A percentile compares a stretch with the other conserved stretches of the same genome.
Conservation (phyloP, 2,888 invertebrate genomes). For the Ecdyonurus torrentis region DNA sequence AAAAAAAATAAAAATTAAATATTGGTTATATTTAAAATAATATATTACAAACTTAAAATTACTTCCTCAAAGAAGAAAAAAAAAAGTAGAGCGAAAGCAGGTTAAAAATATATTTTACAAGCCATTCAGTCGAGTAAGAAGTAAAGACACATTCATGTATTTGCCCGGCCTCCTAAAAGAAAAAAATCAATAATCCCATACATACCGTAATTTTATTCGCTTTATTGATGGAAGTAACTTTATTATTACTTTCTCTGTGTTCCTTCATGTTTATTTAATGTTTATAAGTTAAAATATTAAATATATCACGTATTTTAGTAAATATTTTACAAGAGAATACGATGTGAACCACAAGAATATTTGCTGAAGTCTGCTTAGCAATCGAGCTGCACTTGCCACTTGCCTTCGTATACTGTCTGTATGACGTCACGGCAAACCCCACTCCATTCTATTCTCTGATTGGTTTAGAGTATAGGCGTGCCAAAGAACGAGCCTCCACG, state of each 20-base stretch:
- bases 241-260: neutral
- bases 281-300: neutral
- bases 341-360: too few relatives aligned
- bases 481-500: neutral
- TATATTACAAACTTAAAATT: neutral
- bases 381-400: too few relatives aligned
- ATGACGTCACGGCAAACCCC: neutral
- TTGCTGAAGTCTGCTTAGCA: too few relatives aligned
- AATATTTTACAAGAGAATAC: too few relatives aligned
- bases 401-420: neutral
- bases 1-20: neutral
- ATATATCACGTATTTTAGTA: neutral
- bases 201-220: neutral
- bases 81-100: too few relatives aligned
- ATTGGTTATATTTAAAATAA: neutral
- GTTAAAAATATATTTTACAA: too few relatives aligned
- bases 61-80: too few relatives aligned
- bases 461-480: neutral
- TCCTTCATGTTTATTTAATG: neutral
- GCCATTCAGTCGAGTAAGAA: too few relatives aligned
- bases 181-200: neutral
- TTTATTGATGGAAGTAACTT: neutral
- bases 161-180: neutral
- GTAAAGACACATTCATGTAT: too few relatives aligned
- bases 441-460: neutral